Percentiles rank a stretch among this genome's conserved stretches.
Conservation (phyloP, 2,113 vertebrate species). For the Nymphicus hollandicus region DNA sequence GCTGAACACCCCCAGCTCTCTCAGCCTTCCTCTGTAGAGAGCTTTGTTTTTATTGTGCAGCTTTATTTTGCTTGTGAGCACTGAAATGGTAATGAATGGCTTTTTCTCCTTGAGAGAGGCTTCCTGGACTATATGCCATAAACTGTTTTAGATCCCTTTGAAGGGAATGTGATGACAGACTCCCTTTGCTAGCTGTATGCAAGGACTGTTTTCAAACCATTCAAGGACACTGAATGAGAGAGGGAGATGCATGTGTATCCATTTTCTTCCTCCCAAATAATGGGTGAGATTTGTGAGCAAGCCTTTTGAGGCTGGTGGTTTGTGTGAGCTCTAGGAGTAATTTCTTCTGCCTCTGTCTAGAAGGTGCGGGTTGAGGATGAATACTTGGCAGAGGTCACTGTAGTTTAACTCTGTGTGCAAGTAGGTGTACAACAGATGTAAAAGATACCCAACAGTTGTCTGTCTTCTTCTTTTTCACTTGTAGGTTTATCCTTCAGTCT, state of each 20-base stretch:
- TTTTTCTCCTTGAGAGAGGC: neutral
- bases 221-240: neutral
- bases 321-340: neutral
- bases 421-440: neutral
- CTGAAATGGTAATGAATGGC: neutral
- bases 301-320: neutral
- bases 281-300: neutral
- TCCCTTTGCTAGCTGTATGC: neutral
- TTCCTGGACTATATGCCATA: neutral
- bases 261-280: neutral
- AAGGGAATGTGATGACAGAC: neutral
- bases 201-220: neutral
- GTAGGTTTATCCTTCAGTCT: constrained; percentile 94
- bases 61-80: neutral
- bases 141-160: neutral
- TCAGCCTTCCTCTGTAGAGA: neutral
- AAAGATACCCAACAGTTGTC: neutral
- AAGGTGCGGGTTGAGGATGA: neutral
- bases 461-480: constrained; percentile 36
- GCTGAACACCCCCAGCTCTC: neutral
- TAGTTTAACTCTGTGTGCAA: neutral
- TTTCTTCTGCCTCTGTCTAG: neutral
- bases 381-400: neutral
- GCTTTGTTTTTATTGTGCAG: neutral
- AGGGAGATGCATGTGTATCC: neutral